Evolutionary conservation across 2,888 invertebrate species (phyloP).

Genomic region (Drosophila quinaria): DNA sequence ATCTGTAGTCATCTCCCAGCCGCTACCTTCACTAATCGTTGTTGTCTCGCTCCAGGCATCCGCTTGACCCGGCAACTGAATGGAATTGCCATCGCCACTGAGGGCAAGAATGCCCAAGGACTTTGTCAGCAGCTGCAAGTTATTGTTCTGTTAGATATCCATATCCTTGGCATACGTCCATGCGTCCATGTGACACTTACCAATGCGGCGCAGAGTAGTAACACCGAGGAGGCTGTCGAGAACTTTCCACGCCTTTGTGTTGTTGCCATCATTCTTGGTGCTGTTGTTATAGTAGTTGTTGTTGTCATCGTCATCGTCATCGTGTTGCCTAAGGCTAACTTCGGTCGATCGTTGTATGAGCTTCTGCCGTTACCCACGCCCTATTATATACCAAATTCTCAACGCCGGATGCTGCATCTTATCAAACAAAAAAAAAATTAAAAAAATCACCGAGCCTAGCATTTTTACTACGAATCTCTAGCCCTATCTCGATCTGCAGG

Average conservation of each 20-base stretch:
- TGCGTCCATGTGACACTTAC: slow-evolving; percentile 46
- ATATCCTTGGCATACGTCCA: slow-evolving; percentile 6
- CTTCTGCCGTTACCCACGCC: slow-evolving; percentile 34
- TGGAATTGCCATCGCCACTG: slow-evolving; percentile 40
- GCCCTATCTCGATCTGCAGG: slow-evolving; percentile 50
- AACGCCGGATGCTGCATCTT: slow-evolving; percentile 68
- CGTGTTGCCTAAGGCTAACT: slow-evolving; percentile 76
- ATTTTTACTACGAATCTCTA: slow-evolving; percentile 29
- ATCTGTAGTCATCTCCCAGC: slow-evolving; percentile 44
- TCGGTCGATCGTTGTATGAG: slow-evolving; percentile 80
- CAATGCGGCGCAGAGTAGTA: slow-evolving; percentile 62
- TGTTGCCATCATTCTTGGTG: slow-evolving; percentile 36
- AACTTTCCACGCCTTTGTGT: slow-evolving; percentile 46
- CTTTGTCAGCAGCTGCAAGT: slow-evolving; percentile 66
- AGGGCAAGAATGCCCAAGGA: slow-evolving; percentile 64
- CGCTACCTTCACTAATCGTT: slow-evolving; percentile 58
- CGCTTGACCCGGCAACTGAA: slow-evolving; percentile 33
- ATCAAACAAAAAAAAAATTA: slow-evolving; percentile 39
- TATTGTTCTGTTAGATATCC: slow-evolving; percentile 38
- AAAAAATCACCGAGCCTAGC: background rate
- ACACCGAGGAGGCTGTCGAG: slow-evolving; percentile 47
- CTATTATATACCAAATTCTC: slow-evolving; percentile 62
- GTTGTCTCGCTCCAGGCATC: slow-evolving; percentile 51
- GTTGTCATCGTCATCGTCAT: slow-evolving; percentile 66
- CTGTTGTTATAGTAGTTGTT: slow-evolving; percentile 24